These are phyloP conservation scores for Macrophya annulata DNA, from an alignment of 2,888 invertebrate genomes.

Conservation along the genomic window DNA sequence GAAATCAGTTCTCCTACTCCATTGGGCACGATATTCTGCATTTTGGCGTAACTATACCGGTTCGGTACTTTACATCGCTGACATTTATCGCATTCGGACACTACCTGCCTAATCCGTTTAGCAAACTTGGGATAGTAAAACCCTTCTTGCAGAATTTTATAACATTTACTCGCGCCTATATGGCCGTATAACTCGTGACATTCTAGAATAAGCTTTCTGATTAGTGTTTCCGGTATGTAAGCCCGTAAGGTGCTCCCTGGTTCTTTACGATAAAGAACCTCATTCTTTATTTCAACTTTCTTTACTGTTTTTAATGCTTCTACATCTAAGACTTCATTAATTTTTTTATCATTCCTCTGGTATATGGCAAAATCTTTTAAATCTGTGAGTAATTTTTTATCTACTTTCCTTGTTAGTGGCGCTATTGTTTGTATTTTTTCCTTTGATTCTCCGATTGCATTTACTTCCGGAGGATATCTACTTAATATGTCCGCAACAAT, in stretches of 20 bases:
- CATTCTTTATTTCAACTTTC: background rate
- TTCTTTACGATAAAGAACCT: background rate
- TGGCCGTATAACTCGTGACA: slow-evolving; percentile 51
- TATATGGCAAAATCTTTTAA: background rate
- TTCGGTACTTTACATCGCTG: slow-evolving; percentile 27
- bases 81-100: slow-evolving; percentile 31
- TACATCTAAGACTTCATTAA: background rate
- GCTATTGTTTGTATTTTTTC: too few relatives aligned
- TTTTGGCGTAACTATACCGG: background rate
- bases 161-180: slow-evolving; percentile 23
- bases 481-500: slow-evolving; percentile 13
- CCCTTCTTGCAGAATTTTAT: slow-evolving; percentile 11
- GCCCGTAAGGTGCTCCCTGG: background rate
- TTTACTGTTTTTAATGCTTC: background rate
- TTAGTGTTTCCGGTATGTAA: background rate
- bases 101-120: background rate
- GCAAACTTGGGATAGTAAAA: slow-evolving; percentile 10
- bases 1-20: slow-evolving; percentile 16
- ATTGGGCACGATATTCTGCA: slow-evolving; percentile 4
- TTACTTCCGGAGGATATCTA: background rate
- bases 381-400: background rate
- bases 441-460: too few relatives aligned
- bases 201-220: slow-evolving; percentile 5
- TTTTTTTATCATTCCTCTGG: background rate
- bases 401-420: background rate